Conservation (phyloP, 2,888 invertebrate genomes). For the Hyles lineata region DNA sequence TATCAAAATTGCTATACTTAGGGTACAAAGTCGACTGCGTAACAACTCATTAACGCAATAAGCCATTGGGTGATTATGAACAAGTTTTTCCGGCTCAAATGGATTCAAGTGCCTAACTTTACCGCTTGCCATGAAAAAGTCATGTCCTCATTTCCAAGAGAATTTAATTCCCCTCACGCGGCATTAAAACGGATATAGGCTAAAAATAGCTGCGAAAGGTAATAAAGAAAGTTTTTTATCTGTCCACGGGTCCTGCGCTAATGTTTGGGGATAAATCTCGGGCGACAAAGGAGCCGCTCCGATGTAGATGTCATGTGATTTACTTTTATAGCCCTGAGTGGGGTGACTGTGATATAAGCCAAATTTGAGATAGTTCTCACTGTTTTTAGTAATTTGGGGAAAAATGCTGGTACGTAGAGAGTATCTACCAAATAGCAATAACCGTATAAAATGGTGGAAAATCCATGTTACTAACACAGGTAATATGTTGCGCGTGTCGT, state of each 20-base stretch:
- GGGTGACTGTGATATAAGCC: constrained; percentile 11
- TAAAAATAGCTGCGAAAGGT: constrained; percentile 18
- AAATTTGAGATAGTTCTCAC: neutral
- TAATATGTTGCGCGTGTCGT: too few relatives aligned
- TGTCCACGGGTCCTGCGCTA: constrained; percentile 31
- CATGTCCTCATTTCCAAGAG: neutral
- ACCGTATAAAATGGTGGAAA: too few relatives aligned
- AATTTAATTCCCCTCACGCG: constrained; percentile 20
- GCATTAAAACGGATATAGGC: constrained; percentile 22
- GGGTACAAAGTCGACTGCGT: too few relatives aligned
- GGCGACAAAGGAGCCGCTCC: constrained; percentile 36
- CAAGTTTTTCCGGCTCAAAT: too few relatives aligned
- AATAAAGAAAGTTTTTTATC: constrained; percentile 31
- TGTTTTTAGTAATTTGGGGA: neutral
- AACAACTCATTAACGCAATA: too few relatives aligned
- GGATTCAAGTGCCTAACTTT: neutral
- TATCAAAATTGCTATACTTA: too few relatives aligned
- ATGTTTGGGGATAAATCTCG: constrained; percentile 43
- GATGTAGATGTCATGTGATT: constrained; percentile 33
- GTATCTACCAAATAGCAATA: too few relatives aligned
- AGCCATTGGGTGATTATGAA: too few relatives aligned
- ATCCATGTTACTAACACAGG: too few relatives aligned
- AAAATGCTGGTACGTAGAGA: too few relatives aligned
- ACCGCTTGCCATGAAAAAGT: neutral
- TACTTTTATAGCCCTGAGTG: constrained; percentile 31